Evolutionary conservation across 1,140 invertebrate genomes (phyloP).

Genomic region (Rhynchophorus ferrugineus): DNA sequence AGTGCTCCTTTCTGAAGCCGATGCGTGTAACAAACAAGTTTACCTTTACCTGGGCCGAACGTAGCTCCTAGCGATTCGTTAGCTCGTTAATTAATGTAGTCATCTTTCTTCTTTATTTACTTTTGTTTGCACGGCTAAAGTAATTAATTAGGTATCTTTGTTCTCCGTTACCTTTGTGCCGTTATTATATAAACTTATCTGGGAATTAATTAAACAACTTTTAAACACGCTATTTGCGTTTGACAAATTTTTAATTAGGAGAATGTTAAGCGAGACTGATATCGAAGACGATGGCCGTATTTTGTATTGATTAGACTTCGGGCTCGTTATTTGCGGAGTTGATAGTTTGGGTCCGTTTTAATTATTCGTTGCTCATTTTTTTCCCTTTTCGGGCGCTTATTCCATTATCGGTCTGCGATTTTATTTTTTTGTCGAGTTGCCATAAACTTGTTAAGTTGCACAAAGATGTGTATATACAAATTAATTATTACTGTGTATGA

Average conservation of each 20-base stretch:
- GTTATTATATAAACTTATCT: background rate
- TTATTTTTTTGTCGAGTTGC: too few relatives aligned
- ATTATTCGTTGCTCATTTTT: too few relatives aligned
- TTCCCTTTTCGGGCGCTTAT: too few relatives aligned
- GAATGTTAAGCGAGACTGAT: background rate
- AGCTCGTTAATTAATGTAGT: background rate
- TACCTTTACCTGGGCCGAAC: background rate
- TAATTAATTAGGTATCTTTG: background rate
- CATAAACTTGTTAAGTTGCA: too few relatives aligned
- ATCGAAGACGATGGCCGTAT: background rate
- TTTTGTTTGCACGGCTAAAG: background rate
- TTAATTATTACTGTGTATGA: too few relatives aligned
- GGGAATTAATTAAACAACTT: background rate
- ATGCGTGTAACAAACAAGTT: background rate
- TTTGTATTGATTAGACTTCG: background rate
- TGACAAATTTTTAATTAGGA: background rate
- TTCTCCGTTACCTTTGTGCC: background rate
- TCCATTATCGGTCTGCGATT: too few relatives aligned
- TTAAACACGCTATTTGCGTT: background rate
- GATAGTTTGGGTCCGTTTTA: background rate
- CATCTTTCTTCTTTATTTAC: background rate
- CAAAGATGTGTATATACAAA: too few relatives aligned
- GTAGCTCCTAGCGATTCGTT: background rate
- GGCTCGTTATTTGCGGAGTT: background rate
- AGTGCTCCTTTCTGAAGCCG: background rate